Conservation (phyloP, 2,888 invertebrate species). For the Caenorhabditis japonica region DNA sequence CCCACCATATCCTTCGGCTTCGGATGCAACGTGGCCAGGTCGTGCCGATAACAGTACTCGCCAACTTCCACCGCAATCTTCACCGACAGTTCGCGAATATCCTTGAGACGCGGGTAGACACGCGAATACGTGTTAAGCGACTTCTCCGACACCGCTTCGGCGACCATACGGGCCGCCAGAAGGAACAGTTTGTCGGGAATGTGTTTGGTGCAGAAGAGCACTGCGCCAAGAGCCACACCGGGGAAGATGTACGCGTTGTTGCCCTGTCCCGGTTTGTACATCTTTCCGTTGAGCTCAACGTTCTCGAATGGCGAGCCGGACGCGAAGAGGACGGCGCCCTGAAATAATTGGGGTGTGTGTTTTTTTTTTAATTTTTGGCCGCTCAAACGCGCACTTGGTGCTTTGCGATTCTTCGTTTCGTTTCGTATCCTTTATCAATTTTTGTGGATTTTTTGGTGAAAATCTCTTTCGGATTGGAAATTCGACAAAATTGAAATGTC, state of each 20-base stretch:
- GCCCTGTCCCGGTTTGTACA: conserved; percentile 92
- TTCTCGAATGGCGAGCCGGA: conserved; percentile 96
- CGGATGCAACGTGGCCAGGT: conserved; percentile 80
- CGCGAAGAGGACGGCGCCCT: conserved; percentile 94
- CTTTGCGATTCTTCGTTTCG: too few species aligned
- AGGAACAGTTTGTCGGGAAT: conserved; percentile 94
- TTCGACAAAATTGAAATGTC: too few species aligned
- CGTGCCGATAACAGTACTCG: conserved; percentile 84
- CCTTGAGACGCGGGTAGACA: conserved; percentile 89
- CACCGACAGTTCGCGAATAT: conserved; percentile 88
- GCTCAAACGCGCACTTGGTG: too few species aligned
- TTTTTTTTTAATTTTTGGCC: too few species aligned
- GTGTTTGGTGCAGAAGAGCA: conserved; percentile 91
- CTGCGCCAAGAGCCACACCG: conserved; percentile 91
- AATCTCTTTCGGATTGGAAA: too few species aligned
- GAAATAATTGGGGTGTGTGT: conserved; percentile 67
- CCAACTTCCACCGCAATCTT: conserved; percentile 81
- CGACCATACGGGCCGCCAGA: conserved; percentile 88
- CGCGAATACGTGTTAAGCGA: conserved; percentile 86
- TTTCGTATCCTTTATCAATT: too few species aligned
- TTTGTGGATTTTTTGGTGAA: too few species aligned
- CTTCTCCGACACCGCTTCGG: conserved; percentile 86
- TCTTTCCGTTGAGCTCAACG: conserved; percentile 86
- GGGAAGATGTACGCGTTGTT: conserved; percentile 98
- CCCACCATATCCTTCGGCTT: conserved; percentile 80